phyloP scores from a whole-genome alignment of 1,140 invertebrate species.

The Drosophila orosa region DNA sequence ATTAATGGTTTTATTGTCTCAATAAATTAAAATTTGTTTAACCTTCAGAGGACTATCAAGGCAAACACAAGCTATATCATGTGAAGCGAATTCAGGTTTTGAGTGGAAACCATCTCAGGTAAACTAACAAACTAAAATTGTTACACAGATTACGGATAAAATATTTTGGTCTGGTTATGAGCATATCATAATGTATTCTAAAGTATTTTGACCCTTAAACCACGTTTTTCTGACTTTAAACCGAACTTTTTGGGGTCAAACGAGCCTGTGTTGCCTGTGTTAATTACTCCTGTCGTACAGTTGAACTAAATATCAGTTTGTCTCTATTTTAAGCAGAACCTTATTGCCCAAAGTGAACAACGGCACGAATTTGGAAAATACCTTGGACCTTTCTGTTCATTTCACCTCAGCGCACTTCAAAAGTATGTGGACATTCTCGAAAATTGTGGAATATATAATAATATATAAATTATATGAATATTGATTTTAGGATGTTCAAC shows the following conservation, averaged over 20 bases:
- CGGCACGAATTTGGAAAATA: background rate
- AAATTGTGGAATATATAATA: background rate
- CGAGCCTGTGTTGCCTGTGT: background rate
- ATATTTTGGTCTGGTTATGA: background rate
- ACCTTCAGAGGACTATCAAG: slow-evolving; percentile 87
- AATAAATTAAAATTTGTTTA: no score
- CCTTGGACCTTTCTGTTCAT: slow-evolving; percentile 71
- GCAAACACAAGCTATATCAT: slow-evolving; percentile 88
- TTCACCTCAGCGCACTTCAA: slow-evolving; percentile 74
- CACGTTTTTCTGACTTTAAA: background rate
- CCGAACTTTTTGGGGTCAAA: background rate
- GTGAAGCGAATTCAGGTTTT: slow-evolving; percentile 86
- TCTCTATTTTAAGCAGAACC: slow-evolving; percentile 27
- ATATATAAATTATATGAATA: background rate
- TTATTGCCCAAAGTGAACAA: slow-evolving; percentile 5
- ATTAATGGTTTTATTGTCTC: no score
- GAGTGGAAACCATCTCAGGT: slow-evolving; percentile 71
- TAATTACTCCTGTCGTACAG: background rate
- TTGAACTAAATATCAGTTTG: background rate
- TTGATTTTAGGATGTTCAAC: slow-evolving; percentile 57
- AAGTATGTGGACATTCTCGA: slow-evolving; percentile 47
- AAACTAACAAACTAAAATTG: slow-evolving; percentile 2
- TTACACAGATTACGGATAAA: background rate
- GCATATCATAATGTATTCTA: background rate
- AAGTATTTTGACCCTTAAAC: background rate